Conservation (phyloP, 2,888 invertebrate species). For the Drosophila rellima region DNA sequence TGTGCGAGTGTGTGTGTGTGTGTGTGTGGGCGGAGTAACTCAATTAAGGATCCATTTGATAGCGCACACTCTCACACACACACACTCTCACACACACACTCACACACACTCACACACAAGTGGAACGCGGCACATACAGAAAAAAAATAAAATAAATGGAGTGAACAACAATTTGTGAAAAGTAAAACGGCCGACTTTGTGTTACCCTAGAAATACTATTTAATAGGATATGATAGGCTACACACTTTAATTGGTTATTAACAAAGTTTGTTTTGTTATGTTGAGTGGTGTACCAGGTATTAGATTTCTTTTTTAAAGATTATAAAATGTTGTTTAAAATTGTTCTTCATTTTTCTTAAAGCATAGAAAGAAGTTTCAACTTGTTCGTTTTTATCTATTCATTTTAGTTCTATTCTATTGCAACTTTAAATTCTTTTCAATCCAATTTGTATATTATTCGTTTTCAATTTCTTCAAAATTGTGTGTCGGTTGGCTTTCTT, state of each 20-base stretch:
- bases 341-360: no score
- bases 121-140: conserved; percentile 31
- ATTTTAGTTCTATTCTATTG: background rate
- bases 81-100: conserved; percentile 14
- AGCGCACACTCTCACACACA: conserved; percentile 75
- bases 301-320: no score
- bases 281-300: background rate
- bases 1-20: conserved; percentile 47
- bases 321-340: no score
- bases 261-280: no score
- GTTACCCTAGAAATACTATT: conserved; percentile 19
- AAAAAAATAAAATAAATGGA: conserved; percentile 29
- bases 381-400: no score
- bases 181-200: conserved; percentile 8
- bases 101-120: conserved; percentile 20
- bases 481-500: no score
- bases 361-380: background rate
- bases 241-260: background rate
- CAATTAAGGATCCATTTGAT: conserved; percentile 86
- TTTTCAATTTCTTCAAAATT: no score
- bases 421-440: no score
- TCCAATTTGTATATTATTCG: no score
- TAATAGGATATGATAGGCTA: background rate
- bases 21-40: conserved; percentile 85
- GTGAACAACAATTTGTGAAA: conserved; percentile 35